Conservation (phyloP, 2,797 vertebrate genomes). For the Alcedo atthis region DNA sequence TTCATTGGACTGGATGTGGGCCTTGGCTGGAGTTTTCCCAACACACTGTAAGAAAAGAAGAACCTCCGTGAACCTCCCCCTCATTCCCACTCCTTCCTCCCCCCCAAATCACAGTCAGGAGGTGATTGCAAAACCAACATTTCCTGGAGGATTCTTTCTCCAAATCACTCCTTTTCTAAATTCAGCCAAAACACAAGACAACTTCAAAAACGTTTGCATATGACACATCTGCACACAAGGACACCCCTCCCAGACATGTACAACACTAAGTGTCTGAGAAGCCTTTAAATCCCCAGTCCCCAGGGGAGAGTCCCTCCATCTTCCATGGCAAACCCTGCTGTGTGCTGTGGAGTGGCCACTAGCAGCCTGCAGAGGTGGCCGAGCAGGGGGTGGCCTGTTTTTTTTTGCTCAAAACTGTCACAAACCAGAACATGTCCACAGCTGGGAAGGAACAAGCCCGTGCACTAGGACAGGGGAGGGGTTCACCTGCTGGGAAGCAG, state of each 20-base stretch:
- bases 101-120: conserved; percentile 10
- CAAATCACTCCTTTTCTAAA: conserved; percentile 42
- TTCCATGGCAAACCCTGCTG: neutral
- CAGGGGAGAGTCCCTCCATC: neutral
- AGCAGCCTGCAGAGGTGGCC: neutral
- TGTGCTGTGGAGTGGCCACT: neutral
- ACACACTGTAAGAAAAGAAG: conserved; percentile 16
- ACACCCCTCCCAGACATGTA: neutral
- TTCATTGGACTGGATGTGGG: conserved; percentile 52
- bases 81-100: conserved; percentile 50
- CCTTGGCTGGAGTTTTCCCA: conserved; percentile 63
- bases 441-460: neutral
- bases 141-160: conserved; percentile 41
- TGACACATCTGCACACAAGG: neutral
- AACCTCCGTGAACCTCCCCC: conserved; percentile 47
- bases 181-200: conserved; percentile 32
- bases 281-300: neutral
- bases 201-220: neutral
- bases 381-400: neutral
- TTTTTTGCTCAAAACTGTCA: neutral
- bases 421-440: neutral
- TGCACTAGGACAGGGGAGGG: neutral
- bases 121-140: neutral
- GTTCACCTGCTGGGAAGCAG: neutral
- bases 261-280: neutral